These are phyloP conservation scores for Pangasius sanitwongsei DNA, from an alignment of 2,797 vertebrate species.

Conservation along the genomic window DNA sequence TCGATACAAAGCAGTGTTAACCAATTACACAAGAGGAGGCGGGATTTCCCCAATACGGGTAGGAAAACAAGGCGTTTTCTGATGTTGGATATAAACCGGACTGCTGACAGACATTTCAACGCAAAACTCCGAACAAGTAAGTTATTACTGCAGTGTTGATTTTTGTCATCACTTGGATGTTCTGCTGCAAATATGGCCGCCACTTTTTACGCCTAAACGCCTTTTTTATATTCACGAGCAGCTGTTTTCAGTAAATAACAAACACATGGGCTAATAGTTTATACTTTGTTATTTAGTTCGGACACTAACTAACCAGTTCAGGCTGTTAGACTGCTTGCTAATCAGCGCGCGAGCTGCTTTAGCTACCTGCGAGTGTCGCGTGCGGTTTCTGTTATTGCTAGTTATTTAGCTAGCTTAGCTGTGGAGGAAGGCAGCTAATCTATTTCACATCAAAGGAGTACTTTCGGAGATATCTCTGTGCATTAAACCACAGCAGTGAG, in stretches of 20 bases:
- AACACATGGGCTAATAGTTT: constrained; percentile 14
- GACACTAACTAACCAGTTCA: background rate
- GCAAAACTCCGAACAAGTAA: constrained; percentile 68
- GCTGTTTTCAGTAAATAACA: background rate
- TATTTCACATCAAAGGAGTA: background rate
- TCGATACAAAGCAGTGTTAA: background rate
- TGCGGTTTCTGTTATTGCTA: constrained; percentile 20
- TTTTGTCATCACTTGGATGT: background rate
- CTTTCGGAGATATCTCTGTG: background rate
- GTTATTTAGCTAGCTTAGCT: constrained; percentile 31
- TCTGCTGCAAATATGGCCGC: background rate
- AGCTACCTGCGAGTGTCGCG: background rate
- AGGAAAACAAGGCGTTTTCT: constrained; percentile 26
- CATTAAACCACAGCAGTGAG: background rate
- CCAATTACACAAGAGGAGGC: background rate
- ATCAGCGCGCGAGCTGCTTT: background rate
- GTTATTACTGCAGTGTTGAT: constrained; percentile 51
- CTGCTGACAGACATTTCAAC: constrained; percentile 65
- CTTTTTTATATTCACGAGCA: background rate
- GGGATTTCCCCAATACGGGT: constrained; percentile 2
- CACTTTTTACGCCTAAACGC: background rate
- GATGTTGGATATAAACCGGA: constrained; percentile 36
- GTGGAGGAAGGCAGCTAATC: background rate
- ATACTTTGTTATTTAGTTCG: background rate
- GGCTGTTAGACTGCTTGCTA: background rate